Base-by-base conservation (phyloP, 1,140 invertebrate genomes). In the Achatina immaculata region DNA sequence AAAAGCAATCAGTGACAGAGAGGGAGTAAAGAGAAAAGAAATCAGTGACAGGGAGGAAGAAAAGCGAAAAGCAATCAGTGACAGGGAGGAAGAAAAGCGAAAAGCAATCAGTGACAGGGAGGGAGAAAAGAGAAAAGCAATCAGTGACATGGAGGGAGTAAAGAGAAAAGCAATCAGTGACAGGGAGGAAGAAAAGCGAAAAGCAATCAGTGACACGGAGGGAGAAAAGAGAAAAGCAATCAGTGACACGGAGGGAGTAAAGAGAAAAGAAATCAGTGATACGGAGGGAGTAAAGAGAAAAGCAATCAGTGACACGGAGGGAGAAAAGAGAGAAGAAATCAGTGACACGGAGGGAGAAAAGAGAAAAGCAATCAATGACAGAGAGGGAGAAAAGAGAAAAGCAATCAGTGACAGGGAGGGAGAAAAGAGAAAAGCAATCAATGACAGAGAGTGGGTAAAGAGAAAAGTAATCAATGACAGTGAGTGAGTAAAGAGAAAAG, bases 41-140 rank as follows among this genome's bases (percentile, higher is more conserved):
- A 16, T 1, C 16, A 62, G n/a, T 14, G 75, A 58, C 16, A 36
- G 21, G 34, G n/a, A 55, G 31, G 24, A 24, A 77, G 48, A 77
- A 31, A 36, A n/a, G 34, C 24, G 58, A 34, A 24, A n/a, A 62
- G 19, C 1, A 4, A 6, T 0, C 55, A 21, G 58, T 7, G 55
- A n/a, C n/a, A 51, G 9, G 31, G 36, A 43, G 24, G 58, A 81
- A 62, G 36, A 45, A 81, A 21, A 74, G 19, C 19, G 43, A 73
- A 69, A 34, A 62, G 74, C 19, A 51, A 11, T 16, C 11, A 77
- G n/a, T 34, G 19, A 28, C n/a, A 48, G 45, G 34, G 45, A 45
- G 28, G 73, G 0, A 28, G 16, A 43, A 62, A 34, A 81, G 65
- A 62, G n/a, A 81, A n/a, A 74, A 36, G 34, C 42, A 36, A 45